A percentile compares a stretch with the other conserved stretches of the same genome.
Conservation (phyloP, 2,888 invertebrate species). For the Sipunculus nudus region DNA sequence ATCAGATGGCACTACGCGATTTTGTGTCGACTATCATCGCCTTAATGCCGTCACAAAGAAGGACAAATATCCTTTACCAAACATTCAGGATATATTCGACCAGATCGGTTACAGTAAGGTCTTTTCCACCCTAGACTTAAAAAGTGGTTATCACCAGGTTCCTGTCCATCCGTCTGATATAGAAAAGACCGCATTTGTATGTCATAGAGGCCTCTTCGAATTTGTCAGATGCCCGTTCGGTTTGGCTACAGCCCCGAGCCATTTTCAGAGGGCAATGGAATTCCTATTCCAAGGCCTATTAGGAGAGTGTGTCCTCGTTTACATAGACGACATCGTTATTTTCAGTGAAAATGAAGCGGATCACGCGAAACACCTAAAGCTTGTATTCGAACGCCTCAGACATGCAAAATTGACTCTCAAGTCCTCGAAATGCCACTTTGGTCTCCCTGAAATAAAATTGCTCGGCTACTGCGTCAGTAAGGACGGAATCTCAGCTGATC, state of each 20-base stretch:
- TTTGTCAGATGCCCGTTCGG: slow-evolving; percentile 27
- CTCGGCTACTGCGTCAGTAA: slow-evolving; percentile 31
- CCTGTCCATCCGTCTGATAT: slow-evolving; percentile 11
- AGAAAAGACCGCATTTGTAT: slow-evolving; percentile 30
- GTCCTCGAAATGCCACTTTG: no score
- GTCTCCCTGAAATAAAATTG: no score
- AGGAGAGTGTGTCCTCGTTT: no score
- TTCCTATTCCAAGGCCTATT: no score
- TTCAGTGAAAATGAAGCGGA: no score
- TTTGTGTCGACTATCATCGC: slow-evolving; percentile 15
- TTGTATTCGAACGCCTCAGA: no score
- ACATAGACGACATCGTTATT: no score
- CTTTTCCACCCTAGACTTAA: slow-evolving; percentile 37
- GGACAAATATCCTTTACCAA: slow-evolving; percentile 14
- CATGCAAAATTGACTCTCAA: no score
- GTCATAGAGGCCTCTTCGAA: slow-evolving; percentile 29
- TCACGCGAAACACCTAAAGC: no score
- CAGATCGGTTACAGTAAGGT: slow-evolving; percentile 16
- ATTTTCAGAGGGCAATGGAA: slow-evolving; percentile 28
- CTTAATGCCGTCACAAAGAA: neutral
- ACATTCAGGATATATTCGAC: slow-evolving; percentile 29
- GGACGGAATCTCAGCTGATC: slow-evolving; percentile 27
- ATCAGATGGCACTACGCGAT: slow-evolving; percentile 5
- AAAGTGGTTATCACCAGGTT: slow-evolving; percentile 40
- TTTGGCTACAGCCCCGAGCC: slow-evolving; percentile 14